Evolutionary conservation across 37 sponge, comb jelly and placozoan species (phyloP).

Genomic region (Halichondria panicea): DNA sequence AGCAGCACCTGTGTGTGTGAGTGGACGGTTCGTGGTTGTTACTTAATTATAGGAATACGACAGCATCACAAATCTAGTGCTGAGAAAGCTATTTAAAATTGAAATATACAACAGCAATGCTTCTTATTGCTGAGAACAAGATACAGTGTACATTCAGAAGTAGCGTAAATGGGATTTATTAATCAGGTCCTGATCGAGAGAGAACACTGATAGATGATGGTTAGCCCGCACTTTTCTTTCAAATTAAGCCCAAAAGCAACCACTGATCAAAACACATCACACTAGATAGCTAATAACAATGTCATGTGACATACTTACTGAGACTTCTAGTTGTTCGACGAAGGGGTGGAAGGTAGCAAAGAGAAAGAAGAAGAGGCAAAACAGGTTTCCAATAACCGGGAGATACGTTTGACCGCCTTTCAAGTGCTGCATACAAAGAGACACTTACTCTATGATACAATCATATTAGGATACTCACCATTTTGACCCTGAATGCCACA

Average conservation of each 20-base stretch:
- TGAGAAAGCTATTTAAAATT: not conserved
- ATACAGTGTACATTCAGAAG: too few species aligned
- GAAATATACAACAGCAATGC: too few species aligned
- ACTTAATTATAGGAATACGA: not conserved
- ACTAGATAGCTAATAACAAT: too few species aligned
- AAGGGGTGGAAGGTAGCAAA: conserved; percentile 30
- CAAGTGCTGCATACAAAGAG: conserved; percentile 17
- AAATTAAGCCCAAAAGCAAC: too few species aligned
- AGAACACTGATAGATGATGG: too few species aligned
- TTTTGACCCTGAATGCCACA: conserved; percentile 23
- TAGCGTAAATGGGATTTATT: too few species aligned
- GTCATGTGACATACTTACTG: conserved; percentile 38
- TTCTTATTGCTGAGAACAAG: too few species aligned
- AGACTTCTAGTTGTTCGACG: conserved; percentile 28
- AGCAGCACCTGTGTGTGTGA: conserved; percentile 30
- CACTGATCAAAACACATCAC: too few species aligned
- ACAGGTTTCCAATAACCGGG: conserved; percentile 31
- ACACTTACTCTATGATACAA: not conserved
- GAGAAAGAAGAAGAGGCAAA: conserved; percentile 43
- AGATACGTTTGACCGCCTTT: conserved; percentile 34
- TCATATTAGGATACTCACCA: conserved; percentile 14
- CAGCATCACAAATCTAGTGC: not conserved
- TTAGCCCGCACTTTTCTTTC: too few species aligned
- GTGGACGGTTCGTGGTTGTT: not conserved
- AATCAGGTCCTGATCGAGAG: too few species aligned